phyloP scores from a whole-genome alignment of 2,888 invertebrate species.

The Sepioteuthis lessoniana region DNA sequence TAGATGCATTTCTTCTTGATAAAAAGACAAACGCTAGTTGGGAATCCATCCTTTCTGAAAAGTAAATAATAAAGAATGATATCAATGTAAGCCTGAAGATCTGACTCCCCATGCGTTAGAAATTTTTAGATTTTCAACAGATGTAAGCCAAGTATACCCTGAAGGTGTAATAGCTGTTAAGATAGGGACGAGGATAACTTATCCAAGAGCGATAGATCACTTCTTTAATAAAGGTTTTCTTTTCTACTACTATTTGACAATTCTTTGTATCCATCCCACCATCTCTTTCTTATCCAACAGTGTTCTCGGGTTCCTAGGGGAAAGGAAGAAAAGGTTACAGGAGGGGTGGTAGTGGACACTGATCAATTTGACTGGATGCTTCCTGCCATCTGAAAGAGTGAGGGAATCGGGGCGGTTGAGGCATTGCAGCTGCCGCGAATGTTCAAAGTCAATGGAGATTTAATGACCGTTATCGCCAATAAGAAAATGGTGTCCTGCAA shows the following conservation, averaged over 20 bases:
- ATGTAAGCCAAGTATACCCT: neutral
- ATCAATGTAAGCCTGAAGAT: neutral
- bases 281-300: neutral
- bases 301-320: neutral
- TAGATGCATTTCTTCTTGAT: neutral
- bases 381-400: conserved; percentile 33
- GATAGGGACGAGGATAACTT: neutral
- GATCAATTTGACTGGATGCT: conserved; percentile 20
- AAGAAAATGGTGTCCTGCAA: conserved; percentile 33
- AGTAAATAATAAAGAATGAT: neutral
- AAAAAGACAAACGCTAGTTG: neutral
- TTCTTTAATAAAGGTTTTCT: neutral
- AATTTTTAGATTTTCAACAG: neutral
- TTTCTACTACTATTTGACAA: neutral
- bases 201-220: neutral
- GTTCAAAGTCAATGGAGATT: neutral
- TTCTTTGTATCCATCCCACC: neutral
- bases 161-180: neutral
- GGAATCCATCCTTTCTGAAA: neutral
- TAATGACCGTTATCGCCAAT: neutral
- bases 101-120: neutral
- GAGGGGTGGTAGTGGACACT: neutral
- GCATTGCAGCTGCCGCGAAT: neutral
- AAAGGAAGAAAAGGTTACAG: neutral
- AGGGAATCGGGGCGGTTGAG: neutral